These are phyloP conservation scores for Chinchilla lanigera DNA, from an alignment of 2,113 vertebrate species.

Conservation along the genomic window DNA sequence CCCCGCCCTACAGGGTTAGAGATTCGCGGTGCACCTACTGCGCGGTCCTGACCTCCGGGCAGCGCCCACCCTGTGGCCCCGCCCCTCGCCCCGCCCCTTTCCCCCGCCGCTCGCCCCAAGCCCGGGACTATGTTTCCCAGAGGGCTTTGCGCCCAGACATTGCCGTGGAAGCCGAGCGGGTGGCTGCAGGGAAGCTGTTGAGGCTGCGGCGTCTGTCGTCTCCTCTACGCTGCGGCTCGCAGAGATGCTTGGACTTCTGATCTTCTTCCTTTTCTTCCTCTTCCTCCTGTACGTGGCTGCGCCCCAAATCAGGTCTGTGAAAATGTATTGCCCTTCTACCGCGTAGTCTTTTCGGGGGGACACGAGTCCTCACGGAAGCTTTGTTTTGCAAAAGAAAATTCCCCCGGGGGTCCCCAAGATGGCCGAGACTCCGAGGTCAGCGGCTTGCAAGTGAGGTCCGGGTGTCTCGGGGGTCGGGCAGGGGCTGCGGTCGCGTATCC, in stretches of 20 bases:
- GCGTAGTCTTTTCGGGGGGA: neutral
- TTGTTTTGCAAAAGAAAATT: neutral
- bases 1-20: neutral
- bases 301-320: conserved; percentile 91
- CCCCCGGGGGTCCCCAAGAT: neutral
- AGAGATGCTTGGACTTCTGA: conserved; percentile 77
- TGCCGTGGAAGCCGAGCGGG: neutral
- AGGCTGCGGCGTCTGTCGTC: fast-evolving
- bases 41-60: too few species aligned
- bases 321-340: neutral
- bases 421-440: neutral
- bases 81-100: too few species aligned
- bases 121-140: conserved; percentile 78
- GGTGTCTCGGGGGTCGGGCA: neutral
- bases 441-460: neutral
- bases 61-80: fast-evolving
- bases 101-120: fast-evolving
- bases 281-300: conserved; percentile 87
- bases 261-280: conserved; percentile 85
- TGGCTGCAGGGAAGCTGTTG: neutral
- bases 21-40: neutral
- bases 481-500: neutral
- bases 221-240: fast-evolving
- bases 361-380: neutral
- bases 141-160: neutral